Percentiles rank a stretch among this genome's conserved stretches.
phyloP scores from a whole-genome alignment of 1,140 invertebrate genomes.

The Ylistrum balloti region DNA sequence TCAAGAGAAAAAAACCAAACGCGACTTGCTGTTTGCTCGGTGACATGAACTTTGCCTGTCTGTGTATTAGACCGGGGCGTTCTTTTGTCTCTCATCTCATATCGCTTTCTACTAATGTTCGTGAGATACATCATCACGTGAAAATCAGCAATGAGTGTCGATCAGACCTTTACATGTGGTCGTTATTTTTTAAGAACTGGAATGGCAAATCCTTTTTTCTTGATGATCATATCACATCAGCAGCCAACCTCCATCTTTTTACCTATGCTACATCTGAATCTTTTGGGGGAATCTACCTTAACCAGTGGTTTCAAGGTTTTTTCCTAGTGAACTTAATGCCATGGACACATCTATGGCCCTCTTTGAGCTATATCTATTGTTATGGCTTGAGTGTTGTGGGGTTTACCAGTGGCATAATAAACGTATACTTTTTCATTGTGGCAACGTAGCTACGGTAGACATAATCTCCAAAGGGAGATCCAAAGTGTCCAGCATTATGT shows the following conservation, averaged over 20 bases:
- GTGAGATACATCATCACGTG: constrained; percentile 52
- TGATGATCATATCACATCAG: constrained; percentile 8
- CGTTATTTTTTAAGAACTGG: no score
- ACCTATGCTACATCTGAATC: neutral
- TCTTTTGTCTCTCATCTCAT: constrained; percentile 56
- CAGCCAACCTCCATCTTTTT: neutral
- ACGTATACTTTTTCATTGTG: no score
- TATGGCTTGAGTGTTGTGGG: no score
- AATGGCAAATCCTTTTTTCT: constrained; percentile 55
- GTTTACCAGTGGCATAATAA: no score
- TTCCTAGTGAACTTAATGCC: no score
- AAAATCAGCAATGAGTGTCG: no score
- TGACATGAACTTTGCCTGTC: constrained; percentile 49
- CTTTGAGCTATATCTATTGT: no score
- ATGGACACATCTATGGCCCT: no score
- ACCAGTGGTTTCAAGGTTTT: constrained; percentile 58
- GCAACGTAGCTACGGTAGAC: no score
- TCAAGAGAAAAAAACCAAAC: constrained; percentile 31
- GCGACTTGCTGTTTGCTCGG: constrained; percentile 41
- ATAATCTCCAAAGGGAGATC: no score
- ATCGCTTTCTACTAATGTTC: neutral
- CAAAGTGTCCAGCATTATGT: no score
- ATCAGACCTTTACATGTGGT: no score
- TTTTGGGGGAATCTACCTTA: constrained; percentile 50
- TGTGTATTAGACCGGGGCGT: constrained; percentile 44